Base-by-base conservation (phyloP, 2,113 vertebrate species). In the Zosterops pallidus region DNA sequence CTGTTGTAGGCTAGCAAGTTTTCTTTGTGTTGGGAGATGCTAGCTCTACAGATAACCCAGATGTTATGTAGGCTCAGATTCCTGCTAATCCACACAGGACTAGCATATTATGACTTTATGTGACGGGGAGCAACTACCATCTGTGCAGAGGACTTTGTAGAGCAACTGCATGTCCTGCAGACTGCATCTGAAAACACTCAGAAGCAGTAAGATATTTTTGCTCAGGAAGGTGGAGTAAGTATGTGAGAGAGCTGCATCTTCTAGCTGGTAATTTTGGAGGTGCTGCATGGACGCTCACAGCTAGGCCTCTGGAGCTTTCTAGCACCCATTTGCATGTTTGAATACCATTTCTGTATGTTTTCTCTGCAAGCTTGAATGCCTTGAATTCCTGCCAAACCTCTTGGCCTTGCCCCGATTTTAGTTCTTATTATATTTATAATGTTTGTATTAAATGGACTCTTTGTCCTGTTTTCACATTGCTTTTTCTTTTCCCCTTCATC, bases 361-460 rank as follows among this genome's bases (percentile, higher is more conserved):
- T 90, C 92, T 76, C 64, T 87, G 93, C 89, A 97, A 95, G 89
- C 92, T 77, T 97, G 94, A 76, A 79, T 96, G 83, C 47, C 80
- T 91, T 98, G 97, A 96, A 83, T 92, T 89, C 41, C 72, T 92
- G 97, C 97, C 97, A 98, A 96, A 81, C 75, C 94, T 84, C 95
- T 95, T 98, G 97, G 97, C 96, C 88, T 95, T 97, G 86, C 47
- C 94, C 95, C 82, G 97, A 81, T 92, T 97, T 97, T 91, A 96
- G 91, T 96, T 98, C 97, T 97, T 98, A 89, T 97, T 97, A 96
- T 97, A 98, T 98, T 98, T 98, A 98, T 98, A 93, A 97, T 96
- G 96, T 97, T 98, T 97, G 88, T 96, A 97, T 97, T 98, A 97
- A 96, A 97, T 88, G 72, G 94, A 94, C 77, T 97, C 94, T 97